phyloP scores from a whole-genome alignment of 30 jellyfish, hydroid and myxozoan species.

The Hydractinia symbiolongicarpus region DNA sequence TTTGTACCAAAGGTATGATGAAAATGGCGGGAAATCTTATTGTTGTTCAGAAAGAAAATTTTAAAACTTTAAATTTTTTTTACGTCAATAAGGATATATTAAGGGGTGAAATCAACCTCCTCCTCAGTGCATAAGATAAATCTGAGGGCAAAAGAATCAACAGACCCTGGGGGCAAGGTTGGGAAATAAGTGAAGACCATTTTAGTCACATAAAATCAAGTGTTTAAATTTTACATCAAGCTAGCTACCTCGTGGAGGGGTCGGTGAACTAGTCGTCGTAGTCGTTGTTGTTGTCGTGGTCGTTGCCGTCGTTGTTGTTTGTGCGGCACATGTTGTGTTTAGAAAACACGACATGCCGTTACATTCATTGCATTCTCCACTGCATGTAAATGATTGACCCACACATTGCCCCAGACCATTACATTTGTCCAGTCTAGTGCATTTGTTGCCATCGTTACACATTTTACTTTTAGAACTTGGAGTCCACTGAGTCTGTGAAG shows the following conservation, averaged over 20 bases:
- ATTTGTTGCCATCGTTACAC: background rate
- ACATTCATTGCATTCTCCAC: background rate
- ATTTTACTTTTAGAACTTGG: background rate
- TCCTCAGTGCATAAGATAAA: too few relatives aligned
- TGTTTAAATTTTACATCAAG: too few relatives aligned
- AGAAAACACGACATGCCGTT: background rate
- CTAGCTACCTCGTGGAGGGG: background rate
- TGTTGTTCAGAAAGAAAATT: too few relatives aligned
- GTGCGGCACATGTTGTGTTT: background rate
- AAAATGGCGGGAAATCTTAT: too few relatives aligned
- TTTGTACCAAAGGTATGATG: too few relatives aligned
- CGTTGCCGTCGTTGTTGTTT: background rate
- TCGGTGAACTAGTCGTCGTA: background rate
- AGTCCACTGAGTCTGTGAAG: background rate
- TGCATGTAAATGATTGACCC: background rate
- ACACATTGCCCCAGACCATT: background rate
- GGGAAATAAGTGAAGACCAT: too few relatives aligned
- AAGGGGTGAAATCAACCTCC: too few relatives aligned
- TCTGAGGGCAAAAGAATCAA: too few relatives aligned
- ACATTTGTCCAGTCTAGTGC: constrained; percentile 1
- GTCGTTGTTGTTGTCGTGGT: background rate
- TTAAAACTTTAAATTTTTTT: too few relatives aligned
- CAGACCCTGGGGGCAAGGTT: too few relatives aligned
- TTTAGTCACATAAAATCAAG: too few relatives aligned
- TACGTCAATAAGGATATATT: too few relatives aligned